Evolutionary conservation across 1,140 invertebrate genomes (phyloP).

Genomic region (Pseudoatta argentina): DNA sequence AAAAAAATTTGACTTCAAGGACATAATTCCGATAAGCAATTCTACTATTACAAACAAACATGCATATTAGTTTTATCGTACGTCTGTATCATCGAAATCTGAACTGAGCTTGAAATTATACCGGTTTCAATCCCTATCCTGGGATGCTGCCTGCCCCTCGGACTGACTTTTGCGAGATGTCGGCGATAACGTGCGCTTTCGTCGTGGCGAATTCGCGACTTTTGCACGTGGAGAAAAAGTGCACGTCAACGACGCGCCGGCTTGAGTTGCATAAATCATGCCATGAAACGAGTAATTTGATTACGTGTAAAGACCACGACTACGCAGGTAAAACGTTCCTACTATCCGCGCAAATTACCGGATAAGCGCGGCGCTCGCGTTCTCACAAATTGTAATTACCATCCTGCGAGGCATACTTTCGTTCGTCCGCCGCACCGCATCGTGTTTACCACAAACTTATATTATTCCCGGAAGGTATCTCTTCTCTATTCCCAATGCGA

Average conservation of each 20-base stretch:
- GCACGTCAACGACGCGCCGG: background rate
- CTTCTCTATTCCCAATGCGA: background rate
- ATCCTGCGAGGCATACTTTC: slow-evolving; percentile 7
- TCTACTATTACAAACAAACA: slow-evolving; percentile 28
- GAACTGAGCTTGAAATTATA: slow-evolving; percentile 43
- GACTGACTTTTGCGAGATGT: slow-evolving; percentile 42
- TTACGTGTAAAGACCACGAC: slow-evolving; percentile 42
- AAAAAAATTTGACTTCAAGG: background rate
- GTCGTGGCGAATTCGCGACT: slow-evolving; percentile 42
- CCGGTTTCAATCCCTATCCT: slow-evolving; percentile 2
- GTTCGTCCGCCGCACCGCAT: background rate
- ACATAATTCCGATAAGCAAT: background rate
- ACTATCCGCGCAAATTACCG: slow-evolving; percentile 44
- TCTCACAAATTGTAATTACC: slow-evolving; percentile 54
- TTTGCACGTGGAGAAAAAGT: slow-evolving; percentile 40
- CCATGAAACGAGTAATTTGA: slow-evolving; percentile 57
- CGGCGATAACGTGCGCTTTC: slow-evolving; percentile 47
- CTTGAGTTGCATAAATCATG: slow-evolving; percentile 48
- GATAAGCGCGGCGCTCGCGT: slow-evolving; percentile 55
- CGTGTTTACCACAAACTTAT: background rate
- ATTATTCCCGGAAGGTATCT: slow-evolving; percentile 21
- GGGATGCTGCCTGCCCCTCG: slow-evolving; percentile 7
- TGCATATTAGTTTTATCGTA: background rate
- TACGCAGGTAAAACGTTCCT: slow-evolving; percentile 44
- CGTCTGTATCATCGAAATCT: slow-evolving; percentile 38